Base-by-base conservation (phyloP, 2,113 vertebrate species). In the Bubo scandiacus region DNA sequence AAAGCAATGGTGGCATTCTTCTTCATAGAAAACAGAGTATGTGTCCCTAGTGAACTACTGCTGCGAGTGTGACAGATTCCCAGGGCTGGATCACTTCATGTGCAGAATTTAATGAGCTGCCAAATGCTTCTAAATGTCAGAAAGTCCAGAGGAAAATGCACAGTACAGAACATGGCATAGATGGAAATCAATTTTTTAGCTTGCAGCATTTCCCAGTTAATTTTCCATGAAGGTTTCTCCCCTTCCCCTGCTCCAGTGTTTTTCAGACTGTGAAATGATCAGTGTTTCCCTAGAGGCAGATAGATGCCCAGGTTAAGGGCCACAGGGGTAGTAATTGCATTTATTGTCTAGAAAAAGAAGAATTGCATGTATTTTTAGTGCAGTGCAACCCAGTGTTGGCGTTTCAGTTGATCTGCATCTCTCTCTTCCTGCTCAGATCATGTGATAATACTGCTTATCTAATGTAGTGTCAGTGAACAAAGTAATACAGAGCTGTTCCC, bases 51-150 rank as follows among this genome's bases (percentile, higher is more conserved):
- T 2, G 74, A 65, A 15, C 34, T 19, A 1, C 57, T 43, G 19
- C 47, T 18, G 54, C 2, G 10, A 42, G 61, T 51, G 16, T 77
- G 82, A 91, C 66, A 47, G 43, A 16, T 36, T 23, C 66, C 75
- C 66, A 54, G 74, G 61, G 79, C 66, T 16, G 43, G 57, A 66
- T 86, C 63, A 7, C 70, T 42, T 70, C 32, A 11, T 8, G 21
- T 81, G 70, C 45, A n/a, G 67, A 59, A 85, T 81, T 95, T 89
- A 96, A 91, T 70, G 95, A 96, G 79, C 94, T 81, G 86, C 75
- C 88, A 96, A 87, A 57, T 5, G 3, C 63, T 79, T 49, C 73
- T 80, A 55, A 93, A 77, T 89, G 67, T 90, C 71, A 80, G 66
- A 45, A 68, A 45, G 90, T 70, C 70, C 81, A 34, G 40, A 52